These are phyloP conservation scores for Trogon surrucura DNA, from an alignment of 2,113 vertebrate species.

Conservation along the genomic window DNA sequence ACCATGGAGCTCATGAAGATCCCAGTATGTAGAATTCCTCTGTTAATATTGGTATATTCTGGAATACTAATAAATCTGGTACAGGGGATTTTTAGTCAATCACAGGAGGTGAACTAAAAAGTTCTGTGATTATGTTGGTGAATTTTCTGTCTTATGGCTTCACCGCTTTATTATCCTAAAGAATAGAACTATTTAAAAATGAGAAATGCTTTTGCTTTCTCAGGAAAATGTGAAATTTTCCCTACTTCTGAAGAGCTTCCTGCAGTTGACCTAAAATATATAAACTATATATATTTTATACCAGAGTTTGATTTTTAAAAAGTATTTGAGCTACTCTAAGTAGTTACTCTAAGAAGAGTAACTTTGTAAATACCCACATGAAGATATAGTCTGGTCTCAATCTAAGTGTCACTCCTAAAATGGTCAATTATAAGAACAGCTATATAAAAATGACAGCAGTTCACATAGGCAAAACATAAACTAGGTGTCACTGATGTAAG, in stretches of 20 bases:
- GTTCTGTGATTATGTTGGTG: neutral
- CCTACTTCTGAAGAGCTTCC: neutral
- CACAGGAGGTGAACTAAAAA: neutral
- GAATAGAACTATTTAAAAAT: neutral
- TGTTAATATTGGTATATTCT: constrained; percentile 35
- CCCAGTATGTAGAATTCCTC: constrained; percentile 13
- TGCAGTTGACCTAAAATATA: neutral
- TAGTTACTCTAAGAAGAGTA: neutral
- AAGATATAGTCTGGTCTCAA: neutral
- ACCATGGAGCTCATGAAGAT: constrained; percentile 21
- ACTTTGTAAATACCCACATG: neutral
- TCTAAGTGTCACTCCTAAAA: neutral
- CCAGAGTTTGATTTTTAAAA: neutral
- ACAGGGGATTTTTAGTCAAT: constrained; percentile 16
- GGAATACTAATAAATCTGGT: neutral
- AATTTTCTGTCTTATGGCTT: neutral
- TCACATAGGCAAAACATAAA: neutral
- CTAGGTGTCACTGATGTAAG: neutral
- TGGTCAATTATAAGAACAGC: neutral
- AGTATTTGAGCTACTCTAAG: neutral
- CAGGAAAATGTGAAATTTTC: neutral
- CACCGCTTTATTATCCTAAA: neutral
- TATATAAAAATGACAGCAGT: neutral
- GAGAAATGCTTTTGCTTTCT: neutral
- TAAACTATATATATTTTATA: no score